phyloP scores from a whole-genome alignment of 2,888 invertebrate species.

The Andrena minutula region DNA sequence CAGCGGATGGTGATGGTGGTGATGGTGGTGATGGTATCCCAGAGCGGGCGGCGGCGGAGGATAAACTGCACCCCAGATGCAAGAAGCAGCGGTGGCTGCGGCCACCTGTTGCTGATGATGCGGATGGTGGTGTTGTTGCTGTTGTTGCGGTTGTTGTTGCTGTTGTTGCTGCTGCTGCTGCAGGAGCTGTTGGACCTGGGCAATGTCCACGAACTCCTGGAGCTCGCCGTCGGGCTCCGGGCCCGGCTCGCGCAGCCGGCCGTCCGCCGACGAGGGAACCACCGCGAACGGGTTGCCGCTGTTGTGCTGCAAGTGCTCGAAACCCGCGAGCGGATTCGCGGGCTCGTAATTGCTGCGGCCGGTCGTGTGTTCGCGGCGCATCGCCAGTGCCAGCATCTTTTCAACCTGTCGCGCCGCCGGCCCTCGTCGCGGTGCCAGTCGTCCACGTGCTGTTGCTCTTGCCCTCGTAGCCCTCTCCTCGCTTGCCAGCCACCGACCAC shows the following conservation, averaged over 20 bases:
- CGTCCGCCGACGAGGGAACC: slow-evolving; percentile 73
- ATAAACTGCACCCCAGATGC: slow-evolving; percentile 79
- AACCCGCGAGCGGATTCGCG: slow-evolving; percentile 81
- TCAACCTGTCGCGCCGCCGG: slow-evolving; percentile 78
- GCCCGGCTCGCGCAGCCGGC: slow-evolving; percentile 76
- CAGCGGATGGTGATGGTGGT: slow-evolving; percentile 78
- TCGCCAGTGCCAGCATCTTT: slow-evolving; percentile 84
- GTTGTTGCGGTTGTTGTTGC: slow-evolving; percentile 84
- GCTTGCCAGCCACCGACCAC: slow-evolving; percentile 40
- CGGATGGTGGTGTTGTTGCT: slow-evolving; percentile 85
- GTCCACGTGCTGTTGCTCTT: slow-evolving; percentile 71
- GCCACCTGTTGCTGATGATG: slow-evolving; percentile 80
- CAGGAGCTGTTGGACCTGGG: slow-evolving; percentile 92
- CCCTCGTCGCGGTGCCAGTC: slow-evolving; percentile 71
- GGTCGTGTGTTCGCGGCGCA: slow-evolving; percentile 84
- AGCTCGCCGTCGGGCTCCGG: slow-evolving; percentile 82
- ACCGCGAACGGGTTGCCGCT: slow-evolving; percentile 77
- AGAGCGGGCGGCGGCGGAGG: slow-evolving; percentile 80
- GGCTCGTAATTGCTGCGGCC: slow-evolving; percentile 83
- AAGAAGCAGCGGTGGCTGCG: slow-evolving; percentile 80
- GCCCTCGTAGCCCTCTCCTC: slow-evolving; percentile 51
- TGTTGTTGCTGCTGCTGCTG: slow-evolving; percentile 87
- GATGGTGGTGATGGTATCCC: slow-evolving; percentile 80
- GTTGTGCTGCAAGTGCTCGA: slow-evolving; percentile 83
- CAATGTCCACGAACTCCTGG: slow-evolving; percentile 92